Evolutionary conservation across 2,888 invertebrate species (phyloP).

Genomic region (Synanthedon vespiformis): DNA sequence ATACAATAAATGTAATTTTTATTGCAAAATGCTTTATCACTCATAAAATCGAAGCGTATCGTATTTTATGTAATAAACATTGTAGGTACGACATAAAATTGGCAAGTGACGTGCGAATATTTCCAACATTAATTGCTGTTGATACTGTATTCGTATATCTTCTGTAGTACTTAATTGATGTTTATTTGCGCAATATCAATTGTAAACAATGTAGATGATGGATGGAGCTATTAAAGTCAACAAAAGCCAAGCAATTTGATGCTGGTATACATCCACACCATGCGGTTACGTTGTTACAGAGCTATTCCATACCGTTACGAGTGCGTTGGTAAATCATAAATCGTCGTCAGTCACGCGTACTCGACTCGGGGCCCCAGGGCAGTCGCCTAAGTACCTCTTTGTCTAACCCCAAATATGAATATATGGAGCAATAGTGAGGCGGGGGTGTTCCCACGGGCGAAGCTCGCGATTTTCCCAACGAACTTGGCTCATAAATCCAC

Average conservation of each 20-base stretch:
- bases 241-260: background rate
- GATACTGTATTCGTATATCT: background rate
- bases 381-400: conserved; percentile 16
- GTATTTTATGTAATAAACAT: background rate
- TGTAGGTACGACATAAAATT: conserved; percentile 6
- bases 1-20: background rate
- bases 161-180: background rate
- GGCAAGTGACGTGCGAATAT: conserved; percentile 3
- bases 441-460: conserved; percentile 38
- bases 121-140: background rate
- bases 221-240: background rate
- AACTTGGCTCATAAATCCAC: conserved; percentile 66
- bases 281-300: background rate
- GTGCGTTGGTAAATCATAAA: conserved; percentile 16
- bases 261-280: background rate
- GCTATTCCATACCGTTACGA: background rate
- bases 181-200: background rate
- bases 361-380: conserved; percentile 14
- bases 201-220: background rate
- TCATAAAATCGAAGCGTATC: background rate
- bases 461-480: conserved; percentile 50
- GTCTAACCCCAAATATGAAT: conserved; percentile 56
- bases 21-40: background rate
- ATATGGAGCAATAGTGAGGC: conserved; percentile 48
- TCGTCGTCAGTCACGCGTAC: conserved; percentile 27